Percentiles rank a stretch among this genome's conserved stretches.
These are phyloP conservation scores for Hirundichthys speculiger DNA, from an alignment of 2,113 vertebrate species.

Conservation along the genomic window DNA sequence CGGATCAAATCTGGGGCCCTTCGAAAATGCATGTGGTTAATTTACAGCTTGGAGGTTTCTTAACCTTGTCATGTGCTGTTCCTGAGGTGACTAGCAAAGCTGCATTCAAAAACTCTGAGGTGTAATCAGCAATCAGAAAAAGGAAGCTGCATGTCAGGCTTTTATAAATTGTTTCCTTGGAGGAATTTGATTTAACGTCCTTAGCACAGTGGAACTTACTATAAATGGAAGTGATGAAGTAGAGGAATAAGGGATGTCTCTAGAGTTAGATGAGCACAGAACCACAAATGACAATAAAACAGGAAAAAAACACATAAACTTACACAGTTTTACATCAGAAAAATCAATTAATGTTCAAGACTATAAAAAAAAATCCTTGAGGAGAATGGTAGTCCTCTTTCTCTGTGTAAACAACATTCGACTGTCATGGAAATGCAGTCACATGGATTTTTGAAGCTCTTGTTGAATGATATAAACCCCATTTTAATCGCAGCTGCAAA, in stretches of 20 bases:
- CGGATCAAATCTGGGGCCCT: slow-evolving; percentile 40
- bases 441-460: too few relatives aligned
- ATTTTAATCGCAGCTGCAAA: too few relatives aligned
- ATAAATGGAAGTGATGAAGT: slow-evolving; percentile 14
- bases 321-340: background rate
- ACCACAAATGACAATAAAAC: slow-evolving; percentile 48
- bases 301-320: slow-evolving; percentile 25
- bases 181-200: slow-evolving; percentile 68
- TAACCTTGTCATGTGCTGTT: slow-evolving; percentile 49
- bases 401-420: too few relatives aligned
- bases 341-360: too few relatives aligned
- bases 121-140: slow-evolving; percentile 77
- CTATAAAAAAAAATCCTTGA: too few relatives aligned
- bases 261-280: slow-evolving; percentile 23
- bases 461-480: too few relatives aligned
- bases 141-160: slow-evolving; percentile 66
- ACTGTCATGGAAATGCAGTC: too few relatives aligned
- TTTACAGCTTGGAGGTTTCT: slow-evolving; percentile 69
- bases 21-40: slow-evolving; percentile 70
- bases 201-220: slow-evolving; percentile 42
- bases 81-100: slow-evolving; percentile 50
- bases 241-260: slow-evolving; percentile 12
- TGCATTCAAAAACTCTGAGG: slow-evolving; percentile 62
- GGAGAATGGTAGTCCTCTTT: too few relatives aligned
- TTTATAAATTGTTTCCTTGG: slow-evolving; percentile 64